A percentile compares a stretch with the other conserved stretches of the same genome.
phyloP scores from a whole-genome alignment of 2,888 invertebrate species.

The Chymomyza procnemis region DNA sequence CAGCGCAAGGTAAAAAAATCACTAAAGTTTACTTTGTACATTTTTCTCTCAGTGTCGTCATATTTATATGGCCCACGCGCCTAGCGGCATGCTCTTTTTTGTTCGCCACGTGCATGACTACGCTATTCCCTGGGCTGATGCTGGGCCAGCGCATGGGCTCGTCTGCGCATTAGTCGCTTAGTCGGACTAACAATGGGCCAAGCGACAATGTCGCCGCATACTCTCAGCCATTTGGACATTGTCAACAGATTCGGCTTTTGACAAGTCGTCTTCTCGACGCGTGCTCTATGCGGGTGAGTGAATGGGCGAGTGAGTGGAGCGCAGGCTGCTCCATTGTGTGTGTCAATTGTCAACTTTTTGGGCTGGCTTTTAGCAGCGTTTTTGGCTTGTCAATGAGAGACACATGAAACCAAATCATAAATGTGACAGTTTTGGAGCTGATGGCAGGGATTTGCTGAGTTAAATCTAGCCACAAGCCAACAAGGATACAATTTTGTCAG shows the following conservation, averaged over 20 bases:
- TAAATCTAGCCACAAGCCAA: background rate
- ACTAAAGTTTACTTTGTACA: too few species aligned
- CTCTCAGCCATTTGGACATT: conserved; percentile 65
- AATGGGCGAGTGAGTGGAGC: conserved; percentile 22
- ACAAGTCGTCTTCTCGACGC: conserved; percentile 19
- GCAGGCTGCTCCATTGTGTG: conserved; percentile 20
- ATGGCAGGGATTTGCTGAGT: background rate
- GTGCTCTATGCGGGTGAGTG: conserved; percentile 11
- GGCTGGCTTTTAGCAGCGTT: conserved; percentile 15
- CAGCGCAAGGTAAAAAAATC: too few species aligned
- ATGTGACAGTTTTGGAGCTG: conserved; percentile 33
- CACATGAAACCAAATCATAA: conserved; percentile 60
- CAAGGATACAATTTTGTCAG: background rate
- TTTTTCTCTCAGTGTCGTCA: background rate
- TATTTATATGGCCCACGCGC: conserved; percentile 6
- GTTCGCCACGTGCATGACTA: conserved; percentile 39
- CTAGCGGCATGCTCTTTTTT: conserved; percentile 56
- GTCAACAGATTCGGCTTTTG: conserved; percentile 58
- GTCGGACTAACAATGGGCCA: background rate
- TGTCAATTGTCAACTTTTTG: conserved; percentile 65
- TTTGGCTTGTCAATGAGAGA: conserved; percentile 45
- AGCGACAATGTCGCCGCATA: background rate
- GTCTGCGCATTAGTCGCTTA: conserved; percentile 40
- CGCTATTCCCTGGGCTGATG: conserved; percentile 43
- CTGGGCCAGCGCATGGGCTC: background rate